Conservation (phyloP, 2,888 invertebrate genomes). For the Agrochola lychnidis region DNA sequence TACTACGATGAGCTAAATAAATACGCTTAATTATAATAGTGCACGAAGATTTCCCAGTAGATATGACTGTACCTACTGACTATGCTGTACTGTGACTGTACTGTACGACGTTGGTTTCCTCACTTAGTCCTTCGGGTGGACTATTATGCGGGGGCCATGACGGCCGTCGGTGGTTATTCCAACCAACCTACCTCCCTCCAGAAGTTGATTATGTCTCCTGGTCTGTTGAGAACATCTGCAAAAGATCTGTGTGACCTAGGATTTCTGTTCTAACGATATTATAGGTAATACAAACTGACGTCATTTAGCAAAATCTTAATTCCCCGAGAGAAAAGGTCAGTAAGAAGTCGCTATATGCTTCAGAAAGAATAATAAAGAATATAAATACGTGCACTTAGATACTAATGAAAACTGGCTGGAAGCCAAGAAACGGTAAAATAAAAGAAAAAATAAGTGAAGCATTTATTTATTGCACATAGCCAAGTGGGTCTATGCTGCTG, state of each 20-base stretch:
- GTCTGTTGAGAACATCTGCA: too few relatives aligned
- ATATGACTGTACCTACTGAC: too few relatives aligned
- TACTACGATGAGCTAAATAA: neutral
- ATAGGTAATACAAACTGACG: neutral
- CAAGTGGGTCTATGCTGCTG: neutral
- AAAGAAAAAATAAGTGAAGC: slow-evolving; percentile 2
- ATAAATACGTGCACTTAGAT: slow-evolving; percentile 24
- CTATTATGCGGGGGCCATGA: too few relatives aligned
- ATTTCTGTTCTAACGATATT: too few relatives aligned
- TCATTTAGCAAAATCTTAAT: neutral
- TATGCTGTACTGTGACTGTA: too few relatives aligned
- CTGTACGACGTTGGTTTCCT: too few relatives aligned
- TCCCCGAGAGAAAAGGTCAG: neutral
- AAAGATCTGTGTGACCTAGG: too few relatives aligned
- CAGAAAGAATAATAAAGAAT: slow-evolving; percentile 16
- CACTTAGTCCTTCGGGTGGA: too few relatives aligned
- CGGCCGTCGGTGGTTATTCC: too few relatives aligned
- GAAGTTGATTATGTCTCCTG: too few relatives aligned
- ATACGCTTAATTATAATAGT: neutral
- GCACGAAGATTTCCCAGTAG: neutral
- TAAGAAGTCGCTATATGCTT: neutral
- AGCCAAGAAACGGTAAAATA: slow-evolving; percentile 17
- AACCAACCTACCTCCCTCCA: too few relatives aligned
- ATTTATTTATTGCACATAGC: slow-evolving; percentile 18
- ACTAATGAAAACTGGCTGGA: slow-evolving; percentile 35